Percentiles rank a stretch among this genome's conserved stretches.
Evolutionary conservation across 2,113 vertebrate genomes (phyloP).

Genomic region (Brachionichthys hirsutus): DNA sequence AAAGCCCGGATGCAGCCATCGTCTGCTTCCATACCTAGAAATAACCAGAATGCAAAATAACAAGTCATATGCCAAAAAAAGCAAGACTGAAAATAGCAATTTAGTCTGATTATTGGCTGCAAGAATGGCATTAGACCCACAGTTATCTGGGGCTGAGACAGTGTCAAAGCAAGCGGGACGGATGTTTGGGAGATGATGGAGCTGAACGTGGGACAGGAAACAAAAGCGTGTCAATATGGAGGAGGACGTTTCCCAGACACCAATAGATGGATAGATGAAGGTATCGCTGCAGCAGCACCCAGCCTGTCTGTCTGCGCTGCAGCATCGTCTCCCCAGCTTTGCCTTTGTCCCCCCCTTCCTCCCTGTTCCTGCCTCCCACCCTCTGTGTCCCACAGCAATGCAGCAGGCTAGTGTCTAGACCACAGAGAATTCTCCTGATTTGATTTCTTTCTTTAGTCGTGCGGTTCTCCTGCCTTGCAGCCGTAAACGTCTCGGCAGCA

Average conservation of each 20-base stretch:
- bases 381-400: constrained; percentile 41
- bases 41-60: background rate
- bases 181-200: constrained; percentile 3
- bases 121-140: background rate
- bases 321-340: constrained; percentile 60
- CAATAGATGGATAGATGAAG: constrained; percentile 3
- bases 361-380: background rate
- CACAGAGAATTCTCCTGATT: constrained; percentile 39
- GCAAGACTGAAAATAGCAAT: background rate
- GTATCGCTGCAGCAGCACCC: constrained; percentile 52
- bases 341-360: constrained; percentile 39
- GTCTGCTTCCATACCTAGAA: background rate
- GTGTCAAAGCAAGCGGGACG: constrained; percentile 17
- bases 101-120: constrained; percentile 1
- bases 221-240: constrained; percentile 4
- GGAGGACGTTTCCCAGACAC: background rate
- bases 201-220: no score
- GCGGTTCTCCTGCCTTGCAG: constrained; percentile 15
- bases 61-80: no score
- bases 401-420: constrained; percentile 49
- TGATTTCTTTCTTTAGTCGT: constrained; percentile 20
- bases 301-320: constrained; percentile 41
- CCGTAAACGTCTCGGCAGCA: constrained; percentile 25
- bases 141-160: background rate
- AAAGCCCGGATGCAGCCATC: background rate